Evolutionary conservation across 1,140 invertebrate species (phyloP), one percentile per base, ranked within the genome.

Genomic region (Gryllus bimaculatus): DNA sequence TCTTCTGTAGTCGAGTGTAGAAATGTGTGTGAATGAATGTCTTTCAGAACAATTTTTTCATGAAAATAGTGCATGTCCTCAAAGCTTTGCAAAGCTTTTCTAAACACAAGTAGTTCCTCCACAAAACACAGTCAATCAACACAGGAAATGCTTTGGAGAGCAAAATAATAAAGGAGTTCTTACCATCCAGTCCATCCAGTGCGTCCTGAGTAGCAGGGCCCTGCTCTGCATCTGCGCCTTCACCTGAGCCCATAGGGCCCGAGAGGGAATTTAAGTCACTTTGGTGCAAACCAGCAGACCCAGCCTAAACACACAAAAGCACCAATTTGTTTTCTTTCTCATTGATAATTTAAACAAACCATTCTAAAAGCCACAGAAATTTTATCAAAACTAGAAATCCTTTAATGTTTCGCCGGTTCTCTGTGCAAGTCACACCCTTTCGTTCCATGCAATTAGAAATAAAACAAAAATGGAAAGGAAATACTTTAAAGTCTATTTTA

Each of bases 101-200:
- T 39, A 39, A 39, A 39, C 26, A 39, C 26, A 39, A 39, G 26
- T 39, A 39, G 26, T 39, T 39, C 26, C 26, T 39, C 26, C 26
- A 39, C 26, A 39, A 1, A 39, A 39, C 26, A 39, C 5, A 39
- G 26, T 39, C 26, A 39, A 39, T 18, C 47, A 75, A 10, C 5
- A 7, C 13, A 79, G 78, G 78, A 79, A 79, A 79, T 79, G 78
- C 78, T 49, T 77, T 48, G 48, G 73, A 79, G n/a, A 54, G 47
- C 47, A 8, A 26, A 26, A 26, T 21, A 75, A 79, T 0, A 75
- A 79, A 73, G 75, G 8, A 74, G 12, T 47, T 13, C 66, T 79
- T 79, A 81, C 80, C 80, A 79, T 81, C 80, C 66, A 79, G 78
- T 77, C 80, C 80, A 75, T 81, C 80, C 80, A 81, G 74, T 20